Percentiles rank a stretch among this genome's conserved stretches.
phyloP scores from a whole-genome alignment of 2,797 vertebrate species.

The Sitta carolinensis region DNA sequence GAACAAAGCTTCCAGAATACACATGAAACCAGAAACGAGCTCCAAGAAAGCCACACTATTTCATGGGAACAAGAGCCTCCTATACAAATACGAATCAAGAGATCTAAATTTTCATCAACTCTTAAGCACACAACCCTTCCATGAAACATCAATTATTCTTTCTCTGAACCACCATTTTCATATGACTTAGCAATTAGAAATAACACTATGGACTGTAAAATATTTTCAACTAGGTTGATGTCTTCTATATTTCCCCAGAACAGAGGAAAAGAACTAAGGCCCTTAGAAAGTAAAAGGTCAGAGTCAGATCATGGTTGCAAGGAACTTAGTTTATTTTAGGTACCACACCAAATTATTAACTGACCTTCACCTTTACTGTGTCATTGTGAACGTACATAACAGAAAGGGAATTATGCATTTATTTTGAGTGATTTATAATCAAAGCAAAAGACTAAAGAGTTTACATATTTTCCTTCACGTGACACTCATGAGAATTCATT shows the following conservation, averaged over 20 bases:
- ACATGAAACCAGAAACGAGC: neutral
- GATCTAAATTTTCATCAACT: neutral
- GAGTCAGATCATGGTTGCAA: neutral
- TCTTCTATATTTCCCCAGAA: neutral
- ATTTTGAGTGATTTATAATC: neutral
- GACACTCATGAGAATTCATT: neutral
- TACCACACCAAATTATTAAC: neutral
- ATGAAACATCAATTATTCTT: neutral
- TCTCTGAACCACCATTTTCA: neutral
- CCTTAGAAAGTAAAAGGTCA: neutral
- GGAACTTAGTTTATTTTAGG: neutral
- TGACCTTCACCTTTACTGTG: neutral
- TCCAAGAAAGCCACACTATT: neutral
- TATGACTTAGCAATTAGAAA: neutral
- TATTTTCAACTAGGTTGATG: neutral
- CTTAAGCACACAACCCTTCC: neutral
- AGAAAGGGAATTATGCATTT: neutral
- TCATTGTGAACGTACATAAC: neutral
- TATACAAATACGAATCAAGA: neutral
- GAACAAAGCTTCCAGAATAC: neutral
- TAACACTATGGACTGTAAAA: neutral
- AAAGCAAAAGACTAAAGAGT: neutral
- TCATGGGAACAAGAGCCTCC: neutral
- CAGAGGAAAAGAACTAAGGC: neutral
- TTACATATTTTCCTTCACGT: neutral